Evolutionary conservation across 2,888 invertebrate species (phyloP).

Genomic region (Amblyjoppa fuscipennis): DNA sequence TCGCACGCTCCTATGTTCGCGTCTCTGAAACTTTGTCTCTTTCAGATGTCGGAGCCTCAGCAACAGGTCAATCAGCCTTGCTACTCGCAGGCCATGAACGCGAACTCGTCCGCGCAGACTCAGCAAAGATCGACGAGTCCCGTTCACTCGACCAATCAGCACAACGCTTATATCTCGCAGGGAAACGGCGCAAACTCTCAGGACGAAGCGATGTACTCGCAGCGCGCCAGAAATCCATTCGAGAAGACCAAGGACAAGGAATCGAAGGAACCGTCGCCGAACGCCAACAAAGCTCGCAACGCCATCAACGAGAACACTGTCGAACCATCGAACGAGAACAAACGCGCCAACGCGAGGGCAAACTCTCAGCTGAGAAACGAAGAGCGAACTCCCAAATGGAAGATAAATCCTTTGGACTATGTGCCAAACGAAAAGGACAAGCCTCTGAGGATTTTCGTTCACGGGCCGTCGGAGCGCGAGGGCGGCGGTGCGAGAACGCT

Average conservation of each 20-base stretch:
- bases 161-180: background rate
- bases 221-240: background rate
- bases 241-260: background rate
- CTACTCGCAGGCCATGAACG: constrained; percentile 1
- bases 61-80: background rate
- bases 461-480: background rate
- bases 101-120: background rate
- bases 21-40: background rate
- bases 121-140: constrained; percentile 39
- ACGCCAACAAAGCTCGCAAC: background rate
- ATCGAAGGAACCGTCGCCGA: background rate
- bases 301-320: background rate
- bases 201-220: background rate
- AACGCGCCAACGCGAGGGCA: constrained; percentile 15
- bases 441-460: constrained; percentile 68
- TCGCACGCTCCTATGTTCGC: too few relatives aligned
- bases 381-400: constrained; percentile 66
- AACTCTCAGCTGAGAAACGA: constrained; percentile 1
- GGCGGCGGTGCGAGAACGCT: constrained; percentile 40
- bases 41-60: constrained; percentile 31
- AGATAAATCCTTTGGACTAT: constrained; percentile 72
- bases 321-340: constrained; percentile 23
- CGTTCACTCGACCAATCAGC: background rate
- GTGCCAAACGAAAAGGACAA: constrained; percentile 69
- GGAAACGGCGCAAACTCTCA: constrained; percentile 25